These are phyloP conservation scores for Hyles vespertilio DNA, from an alignment of 1,140 invertebrate genomes.

Conservation along the genomic window DNA sequence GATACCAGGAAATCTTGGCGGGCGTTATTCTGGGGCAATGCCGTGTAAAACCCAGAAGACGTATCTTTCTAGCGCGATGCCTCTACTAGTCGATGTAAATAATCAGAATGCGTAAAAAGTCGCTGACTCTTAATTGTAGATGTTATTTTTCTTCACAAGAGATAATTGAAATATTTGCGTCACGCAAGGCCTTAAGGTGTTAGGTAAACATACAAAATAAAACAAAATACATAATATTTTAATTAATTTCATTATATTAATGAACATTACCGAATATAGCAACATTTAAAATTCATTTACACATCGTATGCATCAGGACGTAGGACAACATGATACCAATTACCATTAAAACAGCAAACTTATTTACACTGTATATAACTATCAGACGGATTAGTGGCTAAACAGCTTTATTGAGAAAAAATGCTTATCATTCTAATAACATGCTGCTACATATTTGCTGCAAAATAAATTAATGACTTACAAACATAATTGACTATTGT, in stretches of 20 bases:
- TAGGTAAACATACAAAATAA: constrained; percentile 13
- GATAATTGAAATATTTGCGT: background rate
- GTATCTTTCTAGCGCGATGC: constrained; percentile 55
- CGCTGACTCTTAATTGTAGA: constrained; percentile 50
- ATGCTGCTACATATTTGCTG: constrained; percentile 7
- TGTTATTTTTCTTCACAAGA: constrained; percentile 1
- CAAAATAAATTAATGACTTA: constrained; percentile 32
- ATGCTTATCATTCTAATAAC: background rate
- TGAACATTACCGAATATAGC: constrained; percentile 46
- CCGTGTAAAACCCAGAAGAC: constrained; percentile 62
- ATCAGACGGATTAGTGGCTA: constrained; percentile 40
- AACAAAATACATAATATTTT: constrained; percentile 26
- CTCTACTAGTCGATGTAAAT: constrained; percentile 58
- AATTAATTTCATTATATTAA: constrained; percentile 45
- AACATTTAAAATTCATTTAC: constrained; percentile 49
- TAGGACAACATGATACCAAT: constrained; percentile 28
- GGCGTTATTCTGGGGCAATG: constrained; percentile 65
- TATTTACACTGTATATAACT: constrained; percentile 42
- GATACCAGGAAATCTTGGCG: constrained; percentile 61
- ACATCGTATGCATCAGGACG: constrained; percentile 33
- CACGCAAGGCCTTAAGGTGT: background rate
- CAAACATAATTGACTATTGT: constrained; percentile 41
- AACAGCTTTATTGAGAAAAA: constrained; percentile 5
- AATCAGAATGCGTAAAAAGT: constrained; percentile 60
- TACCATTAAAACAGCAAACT: constrained; percentile 24